Conservation (phyloP, 2,797 vertebrate species). For the Balearica regulorum region DNA sequence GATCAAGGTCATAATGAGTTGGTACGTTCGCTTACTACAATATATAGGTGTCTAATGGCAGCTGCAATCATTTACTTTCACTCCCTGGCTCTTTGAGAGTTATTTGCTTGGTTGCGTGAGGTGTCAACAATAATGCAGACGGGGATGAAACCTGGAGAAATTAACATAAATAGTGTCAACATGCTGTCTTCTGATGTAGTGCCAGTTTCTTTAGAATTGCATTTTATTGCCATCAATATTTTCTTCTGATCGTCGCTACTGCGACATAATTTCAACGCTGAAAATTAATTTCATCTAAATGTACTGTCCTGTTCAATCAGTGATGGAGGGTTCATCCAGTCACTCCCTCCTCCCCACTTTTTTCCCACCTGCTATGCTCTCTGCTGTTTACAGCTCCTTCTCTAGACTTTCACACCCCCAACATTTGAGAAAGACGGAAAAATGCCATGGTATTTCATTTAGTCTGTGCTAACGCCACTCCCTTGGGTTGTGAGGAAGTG, state of each 20-base stretch:
- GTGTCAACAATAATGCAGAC: conserved; percentile 50
- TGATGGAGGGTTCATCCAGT: conserved; percentile 1
- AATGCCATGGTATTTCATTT: conserved; percentile 21
- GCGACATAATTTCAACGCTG: conserved; percentile 54
- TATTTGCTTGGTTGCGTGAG: conserved; percentile 55
- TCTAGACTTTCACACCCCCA: conserved; percentile 32
- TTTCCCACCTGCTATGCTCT: background rate
- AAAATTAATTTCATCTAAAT: conserved; percentile 65
- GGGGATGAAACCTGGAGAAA: conserved; percentile 51
- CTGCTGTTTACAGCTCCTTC: conserved; percentile 43
- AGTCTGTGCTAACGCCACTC: background rate
- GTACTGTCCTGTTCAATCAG: conserved; percentile 29
- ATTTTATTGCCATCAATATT: conserved; percentile 68
- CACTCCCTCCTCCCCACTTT: background rate
- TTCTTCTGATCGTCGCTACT: conserved; percentile 34
- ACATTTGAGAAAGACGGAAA: background rate
- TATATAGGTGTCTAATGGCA: conserved; percentile 12
- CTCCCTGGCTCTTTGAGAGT: conserved; percentile 26
- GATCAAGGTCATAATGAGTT: conserved; percentile 20
- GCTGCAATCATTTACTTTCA: conserved; percentile 46
- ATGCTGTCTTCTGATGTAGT: conserved; percentile 56
- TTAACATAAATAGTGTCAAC: conserved; percentile 62
- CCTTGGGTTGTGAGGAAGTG: conserved; percentile 6
- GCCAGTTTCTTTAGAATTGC: conserved; percentile 47
- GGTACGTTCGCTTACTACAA: background rate